phyloP scores from a whole-genome alignment of 2,797 vertebrate genomes.

The Mionectes olivaceus region DNA sequence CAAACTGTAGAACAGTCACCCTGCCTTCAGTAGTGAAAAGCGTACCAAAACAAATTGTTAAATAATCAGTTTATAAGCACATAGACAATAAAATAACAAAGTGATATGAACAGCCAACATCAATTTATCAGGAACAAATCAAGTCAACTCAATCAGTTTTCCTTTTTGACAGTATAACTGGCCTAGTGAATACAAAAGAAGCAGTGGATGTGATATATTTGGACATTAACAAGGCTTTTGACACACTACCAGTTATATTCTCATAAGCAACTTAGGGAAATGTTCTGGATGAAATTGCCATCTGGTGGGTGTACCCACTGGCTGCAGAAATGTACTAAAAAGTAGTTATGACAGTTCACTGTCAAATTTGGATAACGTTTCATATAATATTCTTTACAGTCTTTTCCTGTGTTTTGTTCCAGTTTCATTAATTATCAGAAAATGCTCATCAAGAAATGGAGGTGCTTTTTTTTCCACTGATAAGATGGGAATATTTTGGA shows the following conservation, averaged over 20 bases:
- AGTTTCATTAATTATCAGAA: slow-evolving; percentile 15
- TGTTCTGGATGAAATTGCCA: slow-evolving; percentile 42
- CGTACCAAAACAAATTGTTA: neutral
- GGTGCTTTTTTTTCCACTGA: neutral
- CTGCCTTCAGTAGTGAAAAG: neutral
- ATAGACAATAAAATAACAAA: neutral
- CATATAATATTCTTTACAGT: neutral
- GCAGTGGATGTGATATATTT: neutral
- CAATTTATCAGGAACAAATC: neutral
- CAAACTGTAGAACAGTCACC: neutral
- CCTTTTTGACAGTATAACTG: neutral
- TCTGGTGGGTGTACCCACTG: slow-evolving; percentile 18
- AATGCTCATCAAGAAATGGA: neutral
- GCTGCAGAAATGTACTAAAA: slow-evolving; percentile 7
- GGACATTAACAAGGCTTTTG: slow-evolving; percentile 4
- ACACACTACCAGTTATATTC: neutral
- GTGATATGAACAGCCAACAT: neutral
- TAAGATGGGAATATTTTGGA: neutral
- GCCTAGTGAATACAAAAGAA: neutral
- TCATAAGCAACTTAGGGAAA: neutral
- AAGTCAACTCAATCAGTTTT: neutral
- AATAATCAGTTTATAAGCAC: neutral
- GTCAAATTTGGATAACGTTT: neutral
- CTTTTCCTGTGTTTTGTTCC: neutral
- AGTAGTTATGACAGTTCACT: neutral